Conservation (phyloP, 2,888 invertebrate species). For the Ariolimax columbianus region DNA sequence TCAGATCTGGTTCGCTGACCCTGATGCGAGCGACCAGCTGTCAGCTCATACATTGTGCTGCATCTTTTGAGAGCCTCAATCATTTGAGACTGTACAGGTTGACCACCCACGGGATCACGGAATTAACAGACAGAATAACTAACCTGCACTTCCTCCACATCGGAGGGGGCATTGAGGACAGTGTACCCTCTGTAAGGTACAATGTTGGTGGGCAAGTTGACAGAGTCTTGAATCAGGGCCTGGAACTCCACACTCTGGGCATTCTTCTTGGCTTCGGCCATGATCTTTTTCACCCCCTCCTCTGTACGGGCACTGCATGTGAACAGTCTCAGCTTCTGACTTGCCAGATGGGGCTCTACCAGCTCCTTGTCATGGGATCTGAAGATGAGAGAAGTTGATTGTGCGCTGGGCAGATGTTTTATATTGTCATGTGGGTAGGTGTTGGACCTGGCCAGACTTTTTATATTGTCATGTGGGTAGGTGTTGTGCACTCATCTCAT, state of each 20-base stretch:
- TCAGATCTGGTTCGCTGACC: too few relatives aligned
- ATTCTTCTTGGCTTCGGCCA: slow-evolving; percentile 86
- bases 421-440: too few relatives aligned
- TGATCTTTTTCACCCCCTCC: slow-evolving; percentile 85
- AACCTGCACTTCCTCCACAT: slow-evolving; percentile 45
- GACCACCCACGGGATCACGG: too few relatives aligned
- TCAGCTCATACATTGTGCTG: too few relatives aligned
- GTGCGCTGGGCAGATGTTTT: too few relatives aligned
- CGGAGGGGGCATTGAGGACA: slow-evolving; percentile 82
- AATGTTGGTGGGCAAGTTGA: slow-evolving; percentile 82
- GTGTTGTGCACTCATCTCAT: too few relatives aligned
- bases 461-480: too few relatives aligned
- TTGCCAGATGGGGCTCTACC: slow-evolving; percentile 59
- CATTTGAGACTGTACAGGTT: too few relatives aligned
- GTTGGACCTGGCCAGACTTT: too few relatives aligned
- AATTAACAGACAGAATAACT: not conserved
- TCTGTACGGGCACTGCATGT: slow-evolving; percentile 91
- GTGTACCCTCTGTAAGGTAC: slow-evolving; percentile 91
- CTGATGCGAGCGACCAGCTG: too few relatives aligned
- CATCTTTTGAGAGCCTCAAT: too few relatives aligned
- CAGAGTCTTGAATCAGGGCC: slow-evolving; percentile 72
- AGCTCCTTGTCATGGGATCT: slow-evolving; percentile 79
- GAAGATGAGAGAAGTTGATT: not conserved
- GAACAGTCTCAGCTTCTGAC: slow-evolving; percentile 85
- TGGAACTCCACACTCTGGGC: slow-evolving; percentile 71